Percentiles rank a stretch among this genome's conserved stretches.
Evolutionary conservation across 2,888 invertebrate species (phyloP).

Genomic region (Rapana venosa): DNA sequence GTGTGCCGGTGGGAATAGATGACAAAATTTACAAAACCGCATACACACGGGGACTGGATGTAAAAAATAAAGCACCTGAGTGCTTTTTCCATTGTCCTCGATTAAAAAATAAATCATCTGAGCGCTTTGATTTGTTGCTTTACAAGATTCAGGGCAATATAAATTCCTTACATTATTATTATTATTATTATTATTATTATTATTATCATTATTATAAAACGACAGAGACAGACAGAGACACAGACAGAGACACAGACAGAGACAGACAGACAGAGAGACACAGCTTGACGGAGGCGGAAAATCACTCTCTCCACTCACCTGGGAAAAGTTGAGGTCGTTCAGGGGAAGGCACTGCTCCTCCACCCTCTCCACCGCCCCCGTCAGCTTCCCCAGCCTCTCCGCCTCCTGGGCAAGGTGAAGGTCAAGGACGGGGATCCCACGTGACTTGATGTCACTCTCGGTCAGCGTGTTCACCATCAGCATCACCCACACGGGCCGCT

Average conservation of each 20-base stretch:
- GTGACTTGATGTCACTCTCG: constrained; percentile 78
- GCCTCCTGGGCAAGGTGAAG: constrained; percentile 81
- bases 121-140: too few relatives aligned
- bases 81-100: too few relatives aligned
- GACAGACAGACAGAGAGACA: not conserved
- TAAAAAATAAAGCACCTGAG: too few relatives aligned
- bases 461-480: constrained; percentile 81
- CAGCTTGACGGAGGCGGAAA: not conserved
- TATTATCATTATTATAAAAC: too few relatives aligned
- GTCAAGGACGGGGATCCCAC: constrained; percentile 81
- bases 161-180: too few relatives aligned
- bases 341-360: constrained; percentile 82
- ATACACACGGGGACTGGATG: too few relatives aligned
- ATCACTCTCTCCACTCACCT: constrained; percentile 74
- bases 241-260: not conserved
- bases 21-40: too few relatives aligned
- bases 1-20: too few relatives aligned
- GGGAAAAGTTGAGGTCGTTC: constrained; percentile 80
- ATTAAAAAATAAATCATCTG: too few relatives aligned
- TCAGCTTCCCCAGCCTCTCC: constrained; percentile 78
- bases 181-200: too few relatives aligned
- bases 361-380: constrained; percentile 81
- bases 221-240: too few relatives aligned
- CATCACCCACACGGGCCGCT: constrained; percentile 82
- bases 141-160: too few relatives aligned